Conservation (phyloP, 2,888 invertebrate species). For the Lasioglossum villosulum region DNA sequence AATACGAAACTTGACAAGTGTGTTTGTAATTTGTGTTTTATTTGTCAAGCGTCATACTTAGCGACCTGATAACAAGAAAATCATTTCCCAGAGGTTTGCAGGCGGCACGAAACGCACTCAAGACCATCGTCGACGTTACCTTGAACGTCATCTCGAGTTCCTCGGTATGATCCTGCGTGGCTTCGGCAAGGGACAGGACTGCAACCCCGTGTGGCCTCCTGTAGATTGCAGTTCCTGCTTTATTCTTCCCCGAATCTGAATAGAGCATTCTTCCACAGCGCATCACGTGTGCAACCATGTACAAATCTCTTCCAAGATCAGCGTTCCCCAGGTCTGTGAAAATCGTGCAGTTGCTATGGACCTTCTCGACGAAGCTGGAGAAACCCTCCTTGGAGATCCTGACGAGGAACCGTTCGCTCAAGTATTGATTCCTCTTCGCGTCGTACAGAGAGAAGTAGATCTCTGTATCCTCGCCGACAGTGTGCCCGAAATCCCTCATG, state of each 20-base stretch:
- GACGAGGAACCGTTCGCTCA: conserved; percentile 96
- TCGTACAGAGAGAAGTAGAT: conserved; percentile 95
- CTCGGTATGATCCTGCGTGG: conserved; percentile 87
- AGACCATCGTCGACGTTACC: conserved; percentile 80
- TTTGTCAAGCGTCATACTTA: no score
- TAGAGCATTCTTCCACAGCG: conserved; percentile 94
- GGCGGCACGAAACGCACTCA: not conserved
- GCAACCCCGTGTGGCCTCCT: conserved; percentile 95
- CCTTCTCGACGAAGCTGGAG: conserved; percentile 94
- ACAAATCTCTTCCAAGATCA: conserved; percentile 94
- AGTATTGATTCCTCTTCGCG: conserved; percentile 90
- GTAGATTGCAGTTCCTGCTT: conserved; percentile 85
- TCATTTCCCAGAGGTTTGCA: not conserved
- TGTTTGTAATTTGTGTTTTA: no score
- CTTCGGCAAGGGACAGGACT: conserved; percentile 90
- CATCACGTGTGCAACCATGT: conserved; percentile 95
- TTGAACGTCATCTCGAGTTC: conserved; percentile 93
- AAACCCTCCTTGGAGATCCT: conserved; percentile 95
- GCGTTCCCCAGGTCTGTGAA: conserved; percentile 94
- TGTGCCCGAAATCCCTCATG: conserved; percentile 94
- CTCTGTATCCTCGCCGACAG: conserved; percentile 94
- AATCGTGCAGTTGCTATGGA: conserved; percentile 94
- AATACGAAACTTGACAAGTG: no score
- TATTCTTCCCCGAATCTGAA: conserved; percentile 85
- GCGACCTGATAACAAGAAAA: not conserved